phyloP scores from a whole-genome alignment of 2,888 invertebrate species.

The Drosophila lacicola region DNA sequence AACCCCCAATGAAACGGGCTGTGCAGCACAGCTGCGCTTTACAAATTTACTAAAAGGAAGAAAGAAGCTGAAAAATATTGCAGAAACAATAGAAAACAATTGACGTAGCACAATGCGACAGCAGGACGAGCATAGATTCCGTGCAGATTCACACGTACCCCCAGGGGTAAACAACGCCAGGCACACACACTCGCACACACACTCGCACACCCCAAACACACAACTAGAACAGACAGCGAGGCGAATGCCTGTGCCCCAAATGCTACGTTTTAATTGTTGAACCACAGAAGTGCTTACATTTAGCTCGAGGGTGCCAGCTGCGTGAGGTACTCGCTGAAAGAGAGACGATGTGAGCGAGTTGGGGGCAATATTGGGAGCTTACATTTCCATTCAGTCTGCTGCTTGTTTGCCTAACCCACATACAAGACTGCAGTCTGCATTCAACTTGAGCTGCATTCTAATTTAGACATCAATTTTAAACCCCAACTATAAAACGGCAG shows the following conservation, averaged over 20 bases:
- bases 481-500: slow-evolving; percentile 40
- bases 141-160: slow-evolving; percentile 71
- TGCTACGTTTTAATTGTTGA: slow-evolving; percentile 71
- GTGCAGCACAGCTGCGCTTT: slow-evolving; percentile 26
- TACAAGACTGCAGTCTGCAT: slow-evolving; percentile 25
- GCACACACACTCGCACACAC: slow-evolving; percentile 19
- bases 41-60: background rate
- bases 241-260: slow-evolving; percentile 34
- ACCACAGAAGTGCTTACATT: slow-evolving; percentile 74
- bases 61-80: slow-evolving; percentile 5
- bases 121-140: slow-evolving; percentile 45
- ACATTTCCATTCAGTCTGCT: slow-evolving; percentile 46
- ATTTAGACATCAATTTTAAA: slow-evolving; percentile 70
- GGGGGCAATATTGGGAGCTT: slow-evolving; percentile 23
- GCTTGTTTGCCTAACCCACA: slow-evolving; percentile 61
- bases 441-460: slow-evolving; percentile 78
- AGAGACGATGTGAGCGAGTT: too few relatives aligned
- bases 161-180: slow-evolving; percentile 64
- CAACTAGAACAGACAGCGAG: slow-evolving; percentile 5
- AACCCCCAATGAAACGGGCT: slow-evolving; percentile 2
- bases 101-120: slow-evolving; percentile 58
- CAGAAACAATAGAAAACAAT: slow-evolving; percentile 61
- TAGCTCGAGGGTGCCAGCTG: slow-evolving; percentile 43
- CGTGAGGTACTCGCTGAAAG: slow-evolving; percentile 17
- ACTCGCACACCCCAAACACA: slow-evolving; percentile 1